A percentile compares a stretch with the other conserved stretches of the same genome.
phyloP scores from a whole-genome alignment of 2,888 invertebrate genomes.

The Agrotis ipsilon region DNA sequence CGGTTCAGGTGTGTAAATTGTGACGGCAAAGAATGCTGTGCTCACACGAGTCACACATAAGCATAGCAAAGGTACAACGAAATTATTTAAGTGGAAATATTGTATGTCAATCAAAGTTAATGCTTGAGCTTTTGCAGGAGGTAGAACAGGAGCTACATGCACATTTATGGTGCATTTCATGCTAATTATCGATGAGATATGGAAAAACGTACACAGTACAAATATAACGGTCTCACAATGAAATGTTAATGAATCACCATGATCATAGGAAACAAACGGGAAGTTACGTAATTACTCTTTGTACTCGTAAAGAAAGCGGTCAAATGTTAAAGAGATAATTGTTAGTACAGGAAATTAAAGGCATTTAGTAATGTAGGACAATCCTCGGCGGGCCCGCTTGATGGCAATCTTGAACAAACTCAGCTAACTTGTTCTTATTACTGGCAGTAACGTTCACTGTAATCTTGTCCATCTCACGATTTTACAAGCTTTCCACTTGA shows the following conservation, averaged over 20 bases:
- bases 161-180: conserved; percentile 19
- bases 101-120: conserved; percentile 33
- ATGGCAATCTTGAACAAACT: conserved; percentile 68
- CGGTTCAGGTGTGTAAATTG: conserved; percentile 76
- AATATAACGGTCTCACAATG: conserved; percentile 15
- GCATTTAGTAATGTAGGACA: conserved; percentile 87
- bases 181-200: conserved; percentile 15
- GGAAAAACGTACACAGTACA: conserved; percentile 20
- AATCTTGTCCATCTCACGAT: conserved; percentile 71
- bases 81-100: conserved; percentile 48
- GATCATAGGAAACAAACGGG: conserved; percentile 68
- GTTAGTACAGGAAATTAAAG: conserved; percentile 89
- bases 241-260: conserved; percentile 48
- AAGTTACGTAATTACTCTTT: conserved; percentile 81
- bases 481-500: conserved; percentile 61
- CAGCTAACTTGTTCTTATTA: conserved; percentile 60
- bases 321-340: conserved; percentile 91
- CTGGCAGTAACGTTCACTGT: conserved; percentile 61
- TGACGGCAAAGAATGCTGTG: conserved; percentile 68
- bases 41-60: conserved; percentile 39
- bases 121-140: conserved; percentile 30
- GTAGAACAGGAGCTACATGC: conserved; percentile 23
- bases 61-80: conserved; percentile 39
- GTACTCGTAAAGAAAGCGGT: conserved; percentile 88
- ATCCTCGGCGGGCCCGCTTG: conserved; percentile 71